Percentiles rank a stretch among this genome's conserved stretches.
phyloP scores from a whole-genome alignment of 2,888 invertebrate genomes.

The Synanthedon tipuliformis region DNA sequence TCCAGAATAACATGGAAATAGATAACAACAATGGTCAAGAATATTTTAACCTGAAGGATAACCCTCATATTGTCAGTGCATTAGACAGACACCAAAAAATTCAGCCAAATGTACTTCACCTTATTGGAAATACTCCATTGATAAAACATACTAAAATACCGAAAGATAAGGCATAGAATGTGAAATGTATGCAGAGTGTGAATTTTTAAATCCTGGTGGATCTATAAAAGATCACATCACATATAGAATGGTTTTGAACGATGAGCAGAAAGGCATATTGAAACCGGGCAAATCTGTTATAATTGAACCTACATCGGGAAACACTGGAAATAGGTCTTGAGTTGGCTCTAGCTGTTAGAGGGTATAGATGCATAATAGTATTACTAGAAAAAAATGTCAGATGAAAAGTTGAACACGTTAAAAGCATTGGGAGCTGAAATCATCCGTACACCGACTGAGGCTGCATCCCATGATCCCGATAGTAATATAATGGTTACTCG shows the following conservation, averaged over 20 bases:
- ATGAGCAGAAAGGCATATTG: constrained; percentile 86
- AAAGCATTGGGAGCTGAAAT: constrained; percentile 94
- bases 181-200: constrained; percentile 95
- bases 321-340: constrained; percentile 94
- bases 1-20: constrained; percentile 20
- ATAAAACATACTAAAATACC: constrained; percentile 85
- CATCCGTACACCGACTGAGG: constrained; percentile 94
- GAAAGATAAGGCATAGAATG: constrained; percentile 81
- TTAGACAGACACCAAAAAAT: constrained; percentile 67
- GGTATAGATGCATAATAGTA: constrained; percentile 96
- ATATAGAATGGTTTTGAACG: constrained; percentile 93
- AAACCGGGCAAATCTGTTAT: constrained; percentile 90
- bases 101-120: constrained; percentile 77
- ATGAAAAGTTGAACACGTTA: constrained; percentile 94
- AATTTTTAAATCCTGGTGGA: constrained; percentile 97
- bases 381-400: constrained; percentile 99
- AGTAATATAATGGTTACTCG: constrained; percentile 92
- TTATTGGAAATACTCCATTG: constrained; percentile 88
- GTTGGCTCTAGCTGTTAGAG: constrained; percentile 87
- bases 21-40: constrained; percentile 23
- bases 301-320: constrained; percentile 96
- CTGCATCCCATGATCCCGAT: constrained; percentile 87
- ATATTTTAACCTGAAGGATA: constrained; percentile 48
- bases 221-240: constrained; percentile 97
- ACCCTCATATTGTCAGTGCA: constrained; percentile 44